Conservation (phyloP, 2,888 invertebrate genomes). For the Himalopsyche kuldschensis region DNA sequence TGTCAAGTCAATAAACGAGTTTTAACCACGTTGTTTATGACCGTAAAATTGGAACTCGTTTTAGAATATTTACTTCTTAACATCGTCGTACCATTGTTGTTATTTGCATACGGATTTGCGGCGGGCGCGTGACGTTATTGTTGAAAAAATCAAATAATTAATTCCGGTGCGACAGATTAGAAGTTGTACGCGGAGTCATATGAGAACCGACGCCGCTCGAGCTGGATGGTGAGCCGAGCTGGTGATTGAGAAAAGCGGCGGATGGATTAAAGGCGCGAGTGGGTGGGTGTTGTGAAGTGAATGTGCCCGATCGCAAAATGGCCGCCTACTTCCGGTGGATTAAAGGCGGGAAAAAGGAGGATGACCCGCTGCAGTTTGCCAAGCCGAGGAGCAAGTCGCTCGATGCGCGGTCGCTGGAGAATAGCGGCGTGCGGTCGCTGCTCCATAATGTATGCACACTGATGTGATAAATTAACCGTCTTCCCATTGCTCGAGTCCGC, state of each 20-base stretch:
- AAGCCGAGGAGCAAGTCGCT: conserved; percentile 74
- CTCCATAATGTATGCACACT: conserved; percentile 54
- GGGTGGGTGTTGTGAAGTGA: neutral
- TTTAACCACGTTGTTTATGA: too few relatives aligned
- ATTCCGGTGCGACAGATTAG: neutral
- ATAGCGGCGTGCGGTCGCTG: conserved; percentile 66
- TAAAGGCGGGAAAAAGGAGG: conserved; percentile 63
- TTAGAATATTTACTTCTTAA: too few relatives aligned
- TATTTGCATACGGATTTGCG: neutral
- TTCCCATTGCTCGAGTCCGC: neutral
- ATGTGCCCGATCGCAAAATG: conserved; percentile 48
- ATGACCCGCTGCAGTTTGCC: conserved; percentile 55
- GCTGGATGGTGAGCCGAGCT: neutral
- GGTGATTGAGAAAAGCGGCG: neutral
- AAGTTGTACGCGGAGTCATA: neutral
- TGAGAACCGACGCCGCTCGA: neutral
- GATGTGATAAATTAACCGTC: neutral
- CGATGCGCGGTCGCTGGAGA: conserved; percentile 71
- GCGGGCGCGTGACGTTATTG: neutral
- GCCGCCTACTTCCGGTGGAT: conserved; percentile 73
- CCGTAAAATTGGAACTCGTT: too few relatives aligned
- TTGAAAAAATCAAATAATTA: neutral
- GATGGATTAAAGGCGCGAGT: neutral
- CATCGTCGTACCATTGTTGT: neutral
- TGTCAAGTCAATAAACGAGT: too few relatives aligned